These are phyloP conservation scores for Anaspis maculata DNA, from an alignment of 2,888 invertebrate species.

Conservation along the genomic window DNA sequence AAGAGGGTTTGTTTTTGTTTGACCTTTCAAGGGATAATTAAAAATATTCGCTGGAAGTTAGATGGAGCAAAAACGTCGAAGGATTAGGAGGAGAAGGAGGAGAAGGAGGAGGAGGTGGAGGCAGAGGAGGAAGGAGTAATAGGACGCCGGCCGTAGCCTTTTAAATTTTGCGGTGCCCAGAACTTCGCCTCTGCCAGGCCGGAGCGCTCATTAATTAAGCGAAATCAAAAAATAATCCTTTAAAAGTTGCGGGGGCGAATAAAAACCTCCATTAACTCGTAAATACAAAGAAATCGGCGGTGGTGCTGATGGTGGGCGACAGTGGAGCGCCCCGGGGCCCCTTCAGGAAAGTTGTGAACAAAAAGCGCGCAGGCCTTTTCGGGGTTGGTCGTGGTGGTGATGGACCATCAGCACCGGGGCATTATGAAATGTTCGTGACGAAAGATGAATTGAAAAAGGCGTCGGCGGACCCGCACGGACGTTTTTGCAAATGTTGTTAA, in stretches of 20 bases:
- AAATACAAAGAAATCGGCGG: constrained; percentile 13
- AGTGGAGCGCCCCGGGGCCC: constrained; percentile 4
- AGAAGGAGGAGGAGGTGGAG: too few species aligned
- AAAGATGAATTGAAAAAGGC: constrained; percentile 28
- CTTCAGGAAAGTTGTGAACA: constrained; percentile 18
- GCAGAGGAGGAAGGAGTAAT: too few species aligned
- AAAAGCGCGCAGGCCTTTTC: constrained; percentile 15
- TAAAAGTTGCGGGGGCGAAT: constrained; percentile 8
- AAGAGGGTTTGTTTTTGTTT: too few species aligned
- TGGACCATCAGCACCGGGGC: constrained; percentile 2
- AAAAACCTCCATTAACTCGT: constrained; percentile 13
- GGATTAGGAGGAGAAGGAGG: too few species aligned
- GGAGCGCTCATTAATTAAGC: constrained; percentile 13
- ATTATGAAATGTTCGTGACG: constrained; percentile 24
- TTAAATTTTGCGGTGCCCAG: too few species aligned
- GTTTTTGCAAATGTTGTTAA: constrained; percentile 29
- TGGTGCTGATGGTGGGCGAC: background rate
- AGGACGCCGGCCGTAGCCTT: too few species aligned
- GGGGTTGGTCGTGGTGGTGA: too few species aligned
- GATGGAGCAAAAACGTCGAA: too few species aligned
- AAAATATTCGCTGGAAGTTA: too few species aligned
- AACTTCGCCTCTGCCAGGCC: too few species aligned
- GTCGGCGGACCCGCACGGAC: constrained; percentile 22
- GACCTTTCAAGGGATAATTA: too few species aligned
- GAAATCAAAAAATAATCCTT: constrained; percentile 15